Evolutionary conservation across 1,140 invertebrate genomes (phyloP).

Genomic region (Drosophila sproati): DNA sequence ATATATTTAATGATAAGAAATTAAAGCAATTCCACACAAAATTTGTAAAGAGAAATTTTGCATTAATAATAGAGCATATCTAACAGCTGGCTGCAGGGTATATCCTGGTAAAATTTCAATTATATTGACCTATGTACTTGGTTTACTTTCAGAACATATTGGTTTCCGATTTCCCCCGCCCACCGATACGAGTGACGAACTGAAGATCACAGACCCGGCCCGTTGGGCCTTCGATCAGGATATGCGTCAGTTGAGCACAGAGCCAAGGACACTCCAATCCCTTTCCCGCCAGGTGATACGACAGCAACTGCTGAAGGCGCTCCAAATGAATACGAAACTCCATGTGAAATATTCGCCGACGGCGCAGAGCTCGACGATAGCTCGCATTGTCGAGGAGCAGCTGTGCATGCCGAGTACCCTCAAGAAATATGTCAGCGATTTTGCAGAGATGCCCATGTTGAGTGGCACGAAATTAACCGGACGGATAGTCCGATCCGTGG

Average conservation of each 20-base stretch:
- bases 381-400: conserved; percentile 57
- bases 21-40: too few relatives aligned
- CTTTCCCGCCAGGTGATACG: conserved; percentile 64
- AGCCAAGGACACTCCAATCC: conserved; percentile 62
- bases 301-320: conserved; percentile 34
- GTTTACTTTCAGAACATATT: conserved; percentile 46
- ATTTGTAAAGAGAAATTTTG: too few relatives aligned
- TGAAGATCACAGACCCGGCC: conserved; percentile 3
- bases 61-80: too few relatives aligned
- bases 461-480: conserved; percentile 3
- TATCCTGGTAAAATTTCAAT: too few relatives aligned
- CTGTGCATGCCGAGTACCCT: conserved; percentile 61
- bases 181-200: conserved; percentile 2
- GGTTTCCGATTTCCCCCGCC: conserved; percentile 67
- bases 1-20: too few relatives aligned
- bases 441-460: conserved; percentile 61
- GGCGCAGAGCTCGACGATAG: conserved; percentile 59
- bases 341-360: conserved; percentile 59
- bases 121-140: neutral
- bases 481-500: conserved; percentile 27
- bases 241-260: conserved; percentile 34
- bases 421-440: conserved; percentile 70
- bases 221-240: conserved; percentile 53
- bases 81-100: too few relatives aligned
- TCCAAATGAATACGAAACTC: conserved; percentile 40